Evolutionary conservation across 1,140 invertebrate species (phyloP).

Genomic region (Spodoptera frugiperda): DNA sequence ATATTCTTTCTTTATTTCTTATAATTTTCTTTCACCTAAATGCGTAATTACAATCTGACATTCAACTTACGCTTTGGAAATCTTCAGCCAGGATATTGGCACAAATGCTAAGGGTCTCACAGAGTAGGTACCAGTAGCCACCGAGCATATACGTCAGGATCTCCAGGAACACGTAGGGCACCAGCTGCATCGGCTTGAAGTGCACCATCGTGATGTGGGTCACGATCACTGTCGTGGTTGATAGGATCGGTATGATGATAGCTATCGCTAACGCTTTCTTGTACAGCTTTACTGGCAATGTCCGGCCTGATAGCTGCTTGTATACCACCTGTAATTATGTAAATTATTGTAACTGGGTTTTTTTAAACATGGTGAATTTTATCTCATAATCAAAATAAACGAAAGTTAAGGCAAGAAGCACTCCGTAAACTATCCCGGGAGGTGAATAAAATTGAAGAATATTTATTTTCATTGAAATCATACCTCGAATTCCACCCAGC

Average conservation of each 20-base stretch:
- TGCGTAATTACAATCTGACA: neutral
- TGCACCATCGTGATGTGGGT: slow-evolving; percentile 89
- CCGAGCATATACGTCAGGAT: slow-evolving; percentile 88
- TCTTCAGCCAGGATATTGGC: slow-evolving; percentile 88
- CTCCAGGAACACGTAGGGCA: slow-evolving; percentile 89
- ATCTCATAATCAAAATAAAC: neutral
- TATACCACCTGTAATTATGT: slow-evolving; percentile 80
- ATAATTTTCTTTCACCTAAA: too few species aligned
- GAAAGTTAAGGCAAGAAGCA: too few species aligned
- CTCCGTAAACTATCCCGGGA: too few species aligned
- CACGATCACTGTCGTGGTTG: slow-evolving; percentile 87
- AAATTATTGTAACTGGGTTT: too few species aligned
- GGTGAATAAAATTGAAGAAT: too few species aligned
- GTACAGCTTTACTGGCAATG: slow-evolving; percentile 81
- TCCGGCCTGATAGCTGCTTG: slow-evolving; percentile 83
- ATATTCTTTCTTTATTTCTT: too few species aligned
- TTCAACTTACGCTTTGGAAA: slow-evolving; percentile 85
- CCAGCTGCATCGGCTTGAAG: slow-evolving; percentile 87
- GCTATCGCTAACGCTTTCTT: slow-evolving; percentile 85
- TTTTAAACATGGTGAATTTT: neutral
- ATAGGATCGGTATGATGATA: slow-evolving; percentile 86
- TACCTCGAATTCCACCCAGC: slow-evolving; percentile 88
- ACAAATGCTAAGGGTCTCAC: slow-evolving; percentile 87
- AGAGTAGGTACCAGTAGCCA: slow-evolving; percentile 88
- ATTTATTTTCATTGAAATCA: slow-evolving; percentile 11